Conservation (phyloP, 2,888 invertebrate genomes). For the Chymomyza caudatula region DNA sequence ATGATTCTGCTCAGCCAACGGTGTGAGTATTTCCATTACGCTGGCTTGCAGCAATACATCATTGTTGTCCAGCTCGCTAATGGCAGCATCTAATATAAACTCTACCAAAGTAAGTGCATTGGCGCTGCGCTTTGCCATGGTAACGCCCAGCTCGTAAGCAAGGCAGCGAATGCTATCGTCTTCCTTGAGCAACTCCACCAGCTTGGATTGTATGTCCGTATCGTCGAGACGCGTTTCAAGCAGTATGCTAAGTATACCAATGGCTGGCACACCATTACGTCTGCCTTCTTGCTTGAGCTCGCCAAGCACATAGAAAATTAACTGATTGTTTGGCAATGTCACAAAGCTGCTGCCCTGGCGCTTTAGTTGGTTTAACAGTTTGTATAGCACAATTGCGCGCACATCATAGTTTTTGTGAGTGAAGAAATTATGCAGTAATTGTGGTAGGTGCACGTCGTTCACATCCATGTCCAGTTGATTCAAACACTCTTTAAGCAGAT, state of each 20-base stretch:
- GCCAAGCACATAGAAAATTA: constrained; percentile 63
- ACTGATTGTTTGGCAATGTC: constrained; percentile 48
- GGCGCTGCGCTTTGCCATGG: constrained; percentile 82
- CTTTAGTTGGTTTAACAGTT: constrained; percentile 78
- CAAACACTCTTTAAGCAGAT: constrained; percentile 83
- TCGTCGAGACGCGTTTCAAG: constrained; percentile 56
- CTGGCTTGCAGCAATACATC: constrained; percentile 90
- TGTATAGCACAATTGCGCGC: constrained; percentile 82
- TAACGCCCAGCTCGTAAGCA: constrained; percentile 80
- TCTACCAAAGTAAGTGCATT: constrained; percentile 81
- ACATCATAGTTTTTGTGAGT: constrained; percentile 82
- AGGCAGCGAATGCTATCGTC: constrained; percentile 71
- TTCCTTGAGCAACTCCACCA: constrained; percentile 53
- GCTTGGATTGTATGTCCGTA: constrained; percentile 39
- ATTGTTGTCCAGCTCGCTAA: constrained; percentile 83
- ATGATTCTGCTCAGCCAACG: constrained; percentile 84
- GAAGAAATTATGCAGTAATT: constrained; percentile 80
- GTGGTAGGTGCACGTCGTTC: constrained; percentile 79
- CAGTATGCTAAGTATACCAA: constrained; percentile 61
- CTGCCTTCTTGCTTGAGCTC: constrained; percentile 67
- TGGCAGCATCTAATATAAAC: constrained; percentile 82
- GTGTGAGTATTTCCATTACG: constrained; percentile 87
- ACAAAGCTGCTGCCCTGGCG: constrained; percentile 19
- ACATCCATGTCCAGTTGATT: constrained; percentile 27
- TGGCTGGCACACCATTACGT: constrained; percentile 58